phyloP scores from a whole-genome alignment of 23 tunicate species.

The Botrylloides violaceus region DNA sequence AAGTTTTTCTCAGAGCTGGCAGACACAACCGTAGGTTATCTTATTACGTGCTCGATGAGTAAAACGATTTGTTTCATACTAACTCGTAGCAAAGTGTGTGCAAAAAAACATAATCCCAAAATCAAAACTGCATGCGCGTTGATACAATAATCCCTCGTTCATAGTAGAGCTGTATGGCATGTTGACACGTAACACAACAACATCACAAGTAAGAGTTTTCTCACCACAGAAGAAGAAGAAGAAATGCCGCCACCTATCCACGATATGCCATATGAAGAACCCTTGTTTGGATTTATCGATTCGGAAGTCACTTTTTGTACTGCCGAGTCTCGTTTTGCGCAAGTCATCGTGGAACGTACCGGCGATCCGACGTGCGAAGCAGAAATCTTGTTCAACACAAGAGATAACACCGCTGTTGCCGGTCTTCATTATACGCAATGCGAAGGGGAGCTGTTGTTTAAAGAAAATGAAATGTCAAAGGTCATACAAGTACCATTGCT shows the following conservation, averaged over 20 bases:
- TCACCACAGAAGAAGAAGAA: slow-evolving; percentile 44
- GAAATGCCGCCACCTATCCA: slow-evolving; percentile 3
- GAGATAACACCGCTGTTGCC: slow-evolving; percentile 43
- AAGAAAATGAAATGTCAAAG: slow-evolving; percentile 17
- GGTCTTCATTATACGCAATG: slow-evolving; percentile 27
- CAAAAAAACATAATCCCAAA: too few relatives aligned
- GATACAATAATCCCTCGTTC: too few relatives aligned
- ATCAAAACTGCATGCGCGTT: too few relatives aligned
- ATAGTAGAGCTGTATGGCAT: neutral
- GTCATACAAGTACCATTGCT: slow-evolving; percentile 26
- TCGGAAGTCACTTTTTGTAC: slow-evolving; percentile 1
- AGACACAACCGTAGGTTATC: too few relatives aligned
- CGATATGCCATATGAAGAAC: neutral
- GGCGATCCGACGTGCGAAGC: slow-evolving; percentile 13
- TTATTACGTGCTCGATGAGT: too few relatives aligned
- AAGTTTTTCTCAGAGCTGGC: too few relatives aligned
- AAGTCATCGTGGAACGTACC: slow-evolving; percentile 20
- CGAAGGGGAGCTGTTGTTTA: slow-evolving; percentile 25
- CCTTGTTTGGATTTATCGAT: slow-evolving; percentile 15
- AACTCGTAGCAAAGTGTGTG: too few relatives aligned
- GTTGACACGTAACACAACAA: neutral
- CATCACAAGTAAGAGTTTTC: too few relatives aligned
- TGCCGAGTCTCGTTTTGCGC: neutral
- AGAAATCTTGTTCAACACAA: slow-evolving; percentile 3
- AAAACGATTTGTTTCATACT: too few relatives aligned